phyloP scores from a whole-genome alignment of 2,888 invertebrate genomes.

The Physocephala rufipes region DNA sequence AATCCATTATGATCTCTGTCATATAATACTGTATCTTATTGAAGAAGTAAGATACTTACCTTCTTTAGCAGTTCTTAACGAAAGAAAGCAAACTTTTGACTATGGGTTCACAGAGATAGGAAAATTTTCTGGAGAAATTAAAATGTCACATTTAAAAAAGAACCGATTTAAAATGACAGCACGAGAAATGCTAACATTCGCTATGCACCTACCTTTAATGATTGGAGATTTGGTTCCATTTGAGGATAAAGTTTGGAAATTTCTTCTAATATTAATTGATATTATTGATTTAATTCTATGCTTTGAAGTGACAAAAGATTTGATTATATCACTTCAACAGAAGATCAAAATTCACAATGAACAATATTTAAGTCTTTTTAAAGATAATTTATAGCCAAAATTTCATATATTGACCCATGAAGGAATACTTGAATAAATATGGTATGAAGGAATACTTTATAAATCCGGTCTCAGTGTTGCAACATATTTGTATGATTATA shows the following conservation, averaged over 20 bases:
- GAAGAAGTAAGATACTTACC: conserved; percentile 16
- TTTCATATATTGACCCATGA: conserved; percentile 12
- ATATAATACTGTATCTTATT: conserved; percentile 21
- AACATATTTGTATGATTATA: conserved; percentile 13
- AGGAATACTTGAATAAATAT: neutral
- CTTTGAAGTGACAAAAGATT: conserved; percentile 16
- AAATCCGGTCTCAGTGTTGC: neutral
- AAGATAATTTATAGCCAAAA: conserved; percentile 21
- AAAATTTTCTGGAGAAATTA: conserved; percentile 22
- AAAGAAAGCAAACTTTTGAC: conserved; percentile 26
- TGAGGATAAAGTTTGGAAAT: conserved; percentile 33
- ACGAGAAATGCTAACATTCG: conserved; percentile 32
- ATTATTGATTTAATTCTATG: conserved; percentile 16
- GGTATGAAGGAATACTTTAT: conserved; percentile 14
- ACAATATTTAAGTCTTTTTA: conserved; percentile 27
- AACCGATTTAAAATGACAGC: conserved; percentile 35
- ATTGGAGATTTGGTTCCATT: conserved; percentile 21
- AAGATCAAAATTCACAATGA: conserved; percentile 21
- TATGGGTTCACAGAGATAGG: conserved; percentile 24
- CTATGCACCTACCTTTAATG: conserved; percentile 30
- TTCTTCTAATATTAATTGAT: conserved; percentile 27
- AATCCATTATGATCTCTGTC: conserved; percentile 23
- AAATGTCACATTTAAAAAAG: conserved; percentile 31
- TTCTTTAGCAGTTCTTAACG: conserved; percentile 16
- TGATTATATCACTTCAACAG: conserved; percentile 1